A percentile compares a stretch with the other conserved stretches of the same genome.
Conservation (phyloP, 2,113 vertebrate species). For the Syngnathus floridae region DNA sequence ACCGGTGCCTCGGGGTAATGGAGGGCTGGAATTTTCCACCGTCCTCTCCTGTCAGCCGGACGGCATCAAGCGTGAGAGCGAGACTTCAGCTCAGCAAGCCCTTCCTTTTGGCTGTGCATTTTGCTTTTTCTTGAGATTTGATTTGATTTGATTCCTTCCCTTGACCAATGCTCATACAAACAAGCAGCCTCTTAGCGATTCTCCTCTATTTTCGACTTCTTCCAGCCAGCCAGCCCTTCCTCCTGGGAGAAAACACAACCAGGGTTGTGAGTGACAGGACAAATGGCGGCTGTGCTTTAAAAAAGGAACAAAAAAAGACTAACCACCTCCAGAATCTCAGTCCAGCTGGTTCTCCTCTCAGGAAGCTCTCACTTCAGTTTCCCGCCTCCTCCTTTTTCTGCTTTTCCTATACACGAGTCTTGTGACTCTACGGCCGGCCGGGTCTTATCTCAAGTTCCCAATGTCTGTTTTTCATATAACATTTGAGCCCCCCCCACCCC, state of each 20-base stretch:
- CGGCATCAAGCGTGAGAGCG: constrained; percentile 13
- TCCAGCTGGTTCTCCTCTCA: constrained; percentile 59
- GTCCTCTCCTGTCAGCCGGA: constrained; percentile 21
- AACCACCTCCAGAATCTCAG: constrained; percentile 38
- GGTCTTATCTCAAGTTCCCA: constrained; percentile 52
- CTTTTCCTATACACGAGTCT: constrained; percentile 39
- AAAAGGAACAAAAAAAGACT: constrained; percentile 11
- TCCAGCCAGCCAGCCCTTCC: background rate
- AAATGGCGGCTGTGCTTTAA: constrained; percentile 40
- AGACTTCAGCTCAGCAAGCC: background rate
- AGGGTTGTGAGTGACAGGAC: constrained; percentile 50
- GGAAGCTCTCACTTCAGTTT: constrained; percentile 36
- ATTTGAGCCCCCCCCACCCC: constrained; percentile 46
- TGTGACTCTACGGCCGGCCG: constrained; percentile 24
- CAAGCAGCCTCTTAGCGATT: background rate
- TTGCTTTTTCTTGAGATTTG: background rate
- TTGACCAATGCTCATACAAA: too few species aligned
- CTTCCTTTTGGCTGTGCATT: background rate
- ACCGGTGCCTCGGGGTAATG: constrained; percentile 60
- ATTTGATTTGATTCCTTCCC: background rate
- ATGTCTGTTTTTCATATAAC: constrained; percentile 67
- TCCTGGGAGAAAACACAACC: constrained; percentile 29
- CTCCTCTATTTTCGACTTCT: constrained; percentile 21
- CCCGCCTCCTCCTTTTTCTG: constrained; percentile 36
- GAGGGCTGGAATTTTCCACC: constrained; percentile 64